Evolutionary conservation across 2,113 vertebrate genomes (phyloP).

Genomic region (Mustelus asterias): DNA sequence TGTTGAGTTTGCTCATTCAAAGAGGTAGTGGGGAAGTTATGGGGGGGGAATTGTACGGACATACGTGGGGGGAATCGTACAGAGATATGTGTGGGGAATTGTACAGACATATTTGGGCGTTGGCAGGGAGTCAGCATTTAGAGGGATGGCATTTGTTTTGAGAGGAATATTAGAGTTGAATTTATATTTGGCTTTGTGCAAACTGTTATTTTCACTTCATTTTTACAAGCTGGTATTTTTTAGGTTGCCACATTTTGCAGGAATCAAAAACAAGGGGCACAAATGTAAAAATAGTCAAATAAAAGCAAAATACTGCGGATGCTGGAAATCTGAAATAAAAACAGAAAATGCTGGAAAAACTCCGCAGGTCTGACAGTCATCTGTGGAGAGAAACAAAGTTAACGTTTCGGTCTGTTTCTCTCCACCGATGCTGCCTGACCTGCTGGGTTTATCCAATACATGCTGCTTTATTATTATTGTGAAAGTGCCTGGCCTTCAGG

Average conservation of each 20-base stretch:
- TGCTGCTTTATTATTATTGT: too few relatives aligned
- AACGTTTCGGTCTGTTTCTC: too few relatives aligned
- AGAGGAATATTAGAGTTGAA: neutral
- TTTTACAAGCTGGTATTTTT: neutral
- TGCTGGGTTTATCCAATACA: too few relatives aligned
- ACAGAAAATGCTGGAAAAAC: too few relatives aligned
- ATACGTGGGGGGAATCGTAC: too few relatives aligned
- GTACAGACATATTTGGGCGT: neutral
- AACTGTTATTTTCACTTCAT: neutral
- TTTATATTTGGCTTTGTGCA: neutral
- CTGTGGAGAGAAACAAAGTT: too few relatives aligned
- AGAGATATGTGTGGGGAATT: neutral
- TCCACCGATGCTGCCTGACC: too few relatives aligned
- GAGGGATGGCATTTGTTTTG: neutral
- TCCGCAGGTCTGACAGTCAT: too few relatives aligned
- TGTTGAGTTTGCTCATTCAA: neutral
- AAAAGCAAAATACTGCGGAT: too few relatives aligned
- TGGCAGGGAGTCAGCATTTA: neutral
- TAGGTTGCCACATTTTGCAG: neutral
- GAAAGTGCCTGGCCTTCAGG: neutral
- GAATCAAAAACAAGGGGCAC: neutral
- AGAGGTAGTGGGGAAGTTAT: neutral
- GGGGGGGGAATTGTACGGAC: too few relatives aligned
- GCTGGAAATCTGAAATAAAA: too few relatives aligned
- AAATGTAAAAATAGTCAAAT: too few relatives aligned